These are phyloP conservation scores for Drosophila grimshawi DNA, from an alignment of 1,140 invertebrate species.

Conservation along the genomic window DNA sequence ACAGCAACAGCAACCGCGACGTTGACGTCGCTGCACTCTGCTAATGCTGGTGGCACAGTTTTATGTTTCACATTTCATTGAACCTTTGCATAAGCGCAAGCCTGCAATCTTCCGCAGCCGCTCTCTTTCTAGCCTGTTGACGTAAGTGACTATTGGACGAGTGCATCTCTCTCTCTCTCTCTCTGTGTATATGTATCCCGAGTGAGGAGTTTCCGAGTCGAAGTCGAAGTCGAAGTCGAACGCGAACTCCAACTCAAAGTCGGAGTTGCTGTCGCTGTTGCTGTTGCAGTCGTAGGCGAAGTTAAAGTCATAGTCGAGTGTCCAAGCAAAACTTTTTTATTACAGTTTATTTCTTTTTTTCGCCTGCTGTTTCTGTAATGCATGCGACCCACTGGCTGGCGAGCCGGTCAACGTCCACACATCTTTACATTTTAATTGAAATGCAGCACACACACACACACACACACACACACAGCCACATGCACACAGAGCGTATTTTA, in stretches of 20 bases:
- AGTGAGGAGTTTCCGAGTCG: slow-evolving; percentile 11
- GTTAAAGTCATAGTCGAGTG: neutral
- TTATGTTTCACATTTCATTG: slow-evolving; percentile 60
- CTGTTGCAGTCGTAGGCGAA: slow-evolving; percentile 12
- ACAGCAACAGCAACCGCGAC: slow-evolving; percentile 11
- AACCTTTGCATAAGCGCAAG: slow-evolving; percentile 55
- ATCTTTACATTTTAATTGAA: slow-evolving; percentile 26
- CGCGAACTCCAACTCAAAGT: neutral
- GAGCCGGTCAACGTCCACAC: slow-evolving; percentile 49
- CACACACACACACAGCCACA: neutral
- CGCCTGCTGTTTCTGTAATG: slow-evolving; percentile 22
- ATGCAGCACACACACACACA: slow-evolving; percentile 15
- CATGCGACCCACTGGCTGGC: slow-evolving; percentile 40
- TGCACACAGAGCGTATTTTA: slow-evolving; percentile 18
- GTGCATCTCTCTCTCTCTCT: neutral
- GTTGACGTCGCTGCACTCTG: slow-evolving; percentile 34
- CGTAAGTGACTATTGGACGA: slow-evolving; percentile 34
- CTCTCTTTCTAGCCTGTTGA: slow-evolving; percentile 56
- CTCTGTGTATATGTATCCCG: neutral
- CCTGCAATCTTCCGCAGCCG: slow-evolving; percentile 49
- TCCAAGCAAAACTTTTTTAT: slow-evolving; percentile 30
- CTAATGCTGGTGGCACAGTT: slow-evolving; percentile 52
- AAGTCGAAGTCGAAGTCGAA: slow-evolving; percentile 17
- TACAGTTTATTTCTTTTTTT: neutral
- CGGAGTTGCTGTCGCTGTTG: slow-evolving; percentile 4